These are phyloP conservation scores for Acromyrmex echinatior DNA, from an alignment of 1,140 invertebrate genomes.

Conservation along the genomic window DNA sequence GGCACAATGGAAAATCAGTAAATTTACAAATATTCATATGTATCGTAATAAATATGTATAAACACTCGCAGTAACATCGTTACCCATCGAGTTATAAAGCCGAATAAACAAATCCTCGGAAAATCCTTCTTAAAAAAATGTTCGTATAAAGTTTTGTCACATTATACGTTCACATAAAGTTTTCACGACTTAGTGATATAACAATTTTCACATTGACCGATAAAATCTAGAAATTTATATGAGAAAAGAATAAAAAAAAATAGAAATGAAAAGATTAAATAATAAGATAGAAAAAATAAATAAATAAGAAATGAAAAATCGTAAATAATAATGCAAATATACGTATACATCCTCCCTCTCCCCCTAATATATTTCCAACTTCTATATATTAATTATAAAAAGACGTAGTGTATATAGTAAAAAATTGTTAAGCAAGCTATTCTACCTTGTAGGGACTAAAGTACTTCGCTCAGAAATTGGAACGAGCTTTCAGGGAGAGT, in stretches of 20 bases:
- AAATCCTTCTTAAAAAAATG: not conserved
- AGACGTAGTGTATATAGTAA: not conserved
- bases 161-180: not conserved
- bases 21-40: conserved; percentile 33
- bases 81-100: not conserved
- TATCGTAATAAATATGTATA: not conserved
- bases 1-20: conserved; percentile 27
- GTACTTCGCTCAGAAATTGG: conserved; percentile 60
- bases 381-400: conserved; percentile 4
- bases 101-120: not conserved
- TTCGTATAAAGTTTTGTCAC: too few relatives aligned
- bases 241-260: not conserved
- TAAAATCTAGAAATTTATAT: not conserved
- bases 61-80: not conserved
- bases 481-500: conserved; percentile 51
- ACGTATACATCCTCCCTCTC: too few relatives aligned
- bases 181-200: not conserved
- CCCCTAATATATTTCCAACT: not conserved
- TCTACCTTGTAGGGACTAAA: conserved; percentile 26
- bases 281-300: not conserved
- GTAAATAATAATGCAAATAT: not conserved
- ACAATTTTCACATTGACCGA: not conserved
- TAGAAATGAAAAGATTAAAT: not conserved
- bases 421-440: conserved; percentile 34
- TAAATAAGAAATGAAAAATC: not conserved